Evolutionary conservation across 2,113 vertebrate species (phyloP).

Genomic region (Suncus etruscus): DNA sequence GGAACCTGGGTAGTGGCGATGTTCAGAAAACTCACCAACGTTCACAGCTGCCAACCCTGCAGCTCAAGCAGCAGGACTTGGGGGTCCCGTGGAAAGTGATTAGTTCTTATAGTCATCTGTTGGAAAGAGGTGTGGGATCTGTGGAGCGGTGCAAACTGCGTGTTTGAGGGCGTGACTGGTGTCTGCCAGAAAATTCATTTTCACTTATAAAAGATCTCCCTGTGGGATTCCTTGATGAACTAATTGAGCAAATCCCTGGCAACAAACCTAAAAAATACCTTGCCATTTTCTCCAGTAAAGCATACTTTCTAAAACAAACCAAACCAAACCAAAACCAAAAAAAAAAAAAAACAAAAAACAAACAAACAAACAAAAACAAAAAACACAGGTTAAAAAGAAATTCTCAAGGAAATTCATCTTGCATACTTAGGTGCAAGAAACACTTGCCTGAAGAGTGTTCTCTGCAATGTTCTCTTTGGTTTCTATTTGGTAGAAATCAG

Average conservation of each 20-base stretch:
- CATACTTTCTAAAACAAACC: not conserved
- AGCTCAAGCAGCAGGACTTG: not conserved
- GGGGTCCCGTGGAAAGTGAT: not conserved
- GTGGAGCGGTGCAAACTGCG: not conserved
- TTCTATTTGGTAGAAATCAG: conserved; percentile 56
- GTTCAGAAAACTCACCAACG: conserved; percentile 25
- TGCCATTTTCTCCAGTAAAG: conserved; percentile 24
- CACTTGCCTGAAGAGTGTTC: not conserved
- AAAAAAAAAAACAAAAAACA: too few relatives aligned
- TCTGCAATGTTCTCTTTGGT: not conserved
- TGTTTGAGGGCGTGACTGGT: not conserved
- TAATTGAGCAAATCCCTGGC: not conserved
- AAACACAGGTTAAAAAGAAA: conserved; percentile 23
- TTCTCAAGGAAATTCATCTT: not conserved
- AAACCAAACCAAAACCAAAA: too few relatives aligned
- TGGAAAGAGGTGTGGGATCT: not conserved
- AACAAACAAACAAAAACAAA: too few relatives aligned
- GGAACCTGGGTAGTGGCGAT: not conserved
- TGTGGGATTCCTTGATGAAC: not conserved
- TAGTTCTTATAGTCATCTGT: conserved; percentile 5
- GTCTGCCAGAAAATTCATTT: conserved; percentile 27
- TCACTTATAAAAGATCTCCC: not conserved
- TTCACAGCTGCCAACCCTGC: not conserved
- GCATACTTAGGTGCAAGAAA: not conserved
- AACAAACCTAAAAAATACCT: not conserved